These are phyloP conservation scores for Pygoscelis adeliae DNA, from an alignment of 2,113 vertebrate species.

Conservation along the genomic window DNA sequence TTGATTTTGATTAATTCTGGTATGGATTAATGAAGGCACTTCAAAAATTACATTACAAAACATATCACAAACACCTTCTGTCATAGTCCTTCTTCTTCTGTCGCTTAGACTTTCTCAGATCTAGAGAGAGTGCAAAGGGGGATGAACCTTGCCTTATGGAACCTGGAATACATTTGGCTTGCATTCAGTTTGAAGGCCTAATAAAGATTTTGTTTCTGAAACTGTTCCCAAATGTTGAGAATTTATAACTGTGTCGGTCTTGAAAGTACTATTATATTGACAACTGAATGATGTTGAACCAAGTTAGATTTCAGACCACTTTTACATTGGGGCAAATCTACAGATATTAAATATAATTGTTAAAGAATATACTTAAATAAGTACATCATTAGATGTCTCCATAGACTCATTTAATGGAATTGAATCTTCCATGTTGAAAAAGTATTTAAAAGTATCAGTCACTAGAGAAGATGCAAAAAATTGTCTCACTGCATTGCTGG, in stretches of 20 bases:
- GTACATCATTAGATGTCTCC: not conserved
- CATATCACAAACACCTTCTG: not conserved
- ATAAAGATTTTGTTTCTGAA: slow-evolving; percentile 3
- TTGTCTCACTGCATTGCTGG: not conserved
- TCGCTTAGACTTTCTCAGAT: not conserved
- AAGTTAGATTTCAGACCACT: not conserved
- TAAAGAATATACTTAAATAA: not conserved
- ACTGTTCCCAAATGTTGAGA: not conserved
- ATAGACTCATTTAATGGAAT: not conserved
- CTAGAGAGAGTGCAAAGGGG: not conserved
- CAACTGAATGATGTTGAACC: not conserved
- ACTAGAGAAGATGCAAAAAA: not conserved
- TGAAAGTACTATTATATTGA: not conserved
- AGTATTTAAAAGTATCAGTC: not conserved
- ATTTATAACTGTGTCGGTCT: not conserved
- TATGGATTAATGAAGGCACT: not conserved
- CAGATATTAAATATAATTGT: not conserved
- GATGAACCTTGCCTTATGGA: not conserved
- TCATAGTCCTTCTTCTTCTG: not conserved
- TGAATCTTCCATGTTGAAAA: not conserved
- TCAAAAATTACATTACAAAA: slow-evolving; percentile 11
- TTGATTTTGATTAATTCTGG: not conserved
- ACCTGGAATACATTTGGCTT: not conserved
- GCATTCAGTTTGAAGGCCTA: not conserved
- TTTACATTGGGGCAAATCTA: not conserved